Evolutionary conservation across 2,113 vertebrate species (phyloP).

Genomic region (Halcyon senegalensis): DNA sequence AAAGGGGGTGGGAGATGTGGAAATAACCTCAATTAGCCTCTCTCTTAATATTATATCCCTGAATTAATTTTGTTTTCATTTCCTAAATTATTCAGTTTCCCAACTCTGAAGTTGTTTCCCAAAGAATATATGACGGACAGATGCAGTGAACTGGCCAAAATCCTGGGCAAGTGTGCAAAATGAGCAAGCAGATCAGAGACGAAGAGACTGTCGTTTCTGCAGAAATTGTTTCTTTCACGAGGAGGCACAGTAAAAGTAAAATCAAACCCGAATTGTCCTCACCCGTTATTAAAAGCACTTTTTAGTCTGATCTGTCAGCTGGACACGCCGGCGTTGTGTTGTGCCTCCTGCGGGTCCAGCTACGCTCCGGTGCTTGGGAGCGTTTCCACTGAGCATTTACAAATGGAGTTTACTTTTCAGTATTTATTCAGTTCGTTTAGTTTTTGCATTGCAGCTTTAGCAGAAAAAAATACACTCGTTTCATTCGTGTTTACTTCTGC

Average conservation of each 20-base stretch:
- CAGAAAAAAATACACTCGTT: background rate
- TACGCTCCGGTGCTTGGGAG: background rate
- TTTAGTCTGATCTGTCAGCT: background rate
- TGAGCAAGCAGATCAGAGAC: background rate
- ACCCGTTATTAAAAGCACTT: background rate
- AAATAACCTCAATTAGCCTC: background rate
- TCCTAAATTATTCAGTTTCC: background rate
- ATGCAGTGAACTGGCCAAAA: background rate
- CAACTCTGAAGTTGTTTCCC: background rate
- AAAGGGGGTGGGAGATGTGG: background rate
- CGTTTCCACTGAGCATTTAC: background rate
- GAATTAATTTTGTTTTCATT: background rate
- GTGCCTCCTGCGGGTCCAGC: background rate
- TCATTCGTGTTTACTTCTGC: constrained; percentile 15
- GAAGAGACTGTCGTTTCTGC: background rate
- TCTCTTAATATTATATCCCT: no score
- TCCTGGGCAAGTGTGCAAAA: background rate
- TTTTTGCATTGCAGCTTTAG: background rate
- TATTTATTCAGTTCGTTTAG: background rate
- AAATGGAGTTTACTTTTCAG: background rate
- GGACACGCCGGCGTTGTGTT: accelerated
- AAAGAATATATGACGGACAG: background rate
- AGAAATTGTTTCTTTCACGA: background rate
- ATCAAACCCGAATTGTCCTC: background rate
- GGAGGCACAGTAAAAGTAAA: background rate